Conservation (phyloP, 2,797 vertebrate species). For the Neolamprologus multifasciatus region DNA sequence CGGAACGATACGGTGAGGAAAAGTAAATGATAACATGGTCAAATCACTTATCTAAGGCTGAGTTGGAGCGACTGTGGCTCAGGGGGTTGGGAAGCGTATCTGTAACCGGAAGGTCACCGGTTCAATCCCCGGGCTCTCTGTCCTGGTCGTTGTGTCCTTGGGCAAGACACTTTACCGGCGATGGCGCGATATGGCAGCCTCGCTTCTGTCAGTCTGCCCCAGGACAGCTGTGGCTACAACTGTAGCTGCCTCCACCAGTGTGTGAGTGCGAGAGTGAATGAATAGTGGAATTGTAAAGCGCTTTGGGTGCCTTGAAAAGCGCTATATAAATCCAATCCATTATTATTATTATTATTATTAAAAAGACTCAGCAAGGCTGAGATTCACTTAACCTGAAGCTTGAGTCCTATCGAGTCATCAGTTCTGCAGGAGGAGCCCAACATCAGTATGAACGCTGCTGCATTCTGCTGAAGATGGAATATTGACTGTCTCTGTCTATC, state of each 20-base stretch:
- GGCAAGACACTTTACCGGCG: too few relatives aligned
- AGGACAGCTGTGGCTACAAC: too few relatives aligned
- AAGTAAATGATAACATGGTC: not conserved
- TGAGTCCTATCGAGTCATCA: not conserved
- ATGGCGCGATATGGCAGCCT: too few relatives aligned
- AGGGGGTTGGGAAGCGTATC: too few relatives aligned
- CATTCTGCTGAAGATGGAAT: not conserved
- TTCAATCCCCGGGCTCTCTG: too few relatives aligned
- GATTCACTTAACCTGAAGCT: not conserved
- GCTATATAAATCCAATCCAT: too few relatives aligned
- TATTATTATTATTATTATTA: not conserved
- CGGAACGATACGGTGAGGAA: constrained; percentile 76
- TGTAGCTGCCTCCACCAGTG: too few relatives aligned
- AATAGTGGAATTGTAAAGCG: rapidly evolving
- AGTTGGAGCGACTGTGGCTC: not conserved
- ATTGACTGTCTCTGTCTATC: not conserved
- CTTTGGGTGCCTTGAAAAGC: too few relatives aligned
- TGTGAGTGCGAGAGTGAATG: too few relatives aligned
- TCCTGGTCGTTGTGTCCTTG: too few relatives aligned
- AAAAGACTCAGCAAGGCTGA: not conserved
- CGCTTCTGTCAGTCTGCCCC: too few relatives aligned
- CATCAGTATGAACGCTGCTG: not conserved
- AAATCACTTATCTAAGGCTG: not conserved
- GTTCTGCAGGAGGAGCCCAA: not conserved
- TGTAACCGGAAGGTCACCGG: too few relatives aligned